These are phyloP conservation scores for Eristalis tenax DNA, from an alignment of 2,888 invertebrate genomes.

Conservation along the genomic window DNA sequence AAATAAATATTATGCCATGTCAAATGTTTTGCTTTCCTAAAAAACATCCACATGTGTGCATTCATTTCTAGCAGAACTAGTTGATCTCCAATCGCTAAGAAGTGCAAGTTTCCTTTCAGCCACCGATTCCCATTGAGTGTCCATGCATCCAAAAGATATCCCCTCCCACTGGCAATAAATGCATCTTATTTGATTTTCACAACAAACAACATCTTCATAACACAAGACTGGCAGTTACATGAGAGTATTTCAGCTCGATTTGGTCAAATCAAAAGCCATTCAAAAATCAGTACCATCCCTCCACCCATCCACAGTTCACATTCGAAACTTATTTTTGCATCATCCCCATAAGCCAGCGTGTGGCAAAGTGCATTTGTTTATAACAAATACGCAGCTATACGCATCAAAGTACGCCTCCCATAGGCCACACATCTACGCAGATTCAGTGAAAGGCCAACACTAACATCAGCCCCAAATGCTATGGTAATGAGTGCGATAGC, in stretches of 20 bases:
- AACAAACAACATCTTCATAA: background rate
- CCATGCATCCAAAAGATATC: background rate
- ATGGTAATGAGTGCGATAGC: slow-evolving; percentile 71
- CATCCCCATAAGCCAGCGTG: slow-evolving; percentile 30
- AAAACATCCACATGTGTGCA: too few species aligned
- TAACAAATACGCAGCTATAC: slow-evolving; percentile 70
- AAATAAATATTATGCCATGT: too few species aligned
- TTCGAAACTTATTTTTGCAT: slow-evolving; percentile 6
- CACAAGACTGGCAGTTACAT: background rate
- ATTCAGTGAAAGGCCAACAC: slow-evolving; percentile 69
- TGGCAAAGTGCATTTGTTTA: slow-evolving; percentile 62
- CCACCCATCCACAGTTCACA: background rate
- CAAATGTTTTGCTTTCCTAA: too few species aligned
- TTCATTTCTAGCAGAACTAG: background rate
- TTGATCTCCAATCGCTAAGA: background rate
- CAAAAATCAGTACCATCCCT: slow-evolving; percentile 24
- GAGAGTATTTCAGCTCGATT: background rate
- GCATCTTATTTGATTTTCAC: slow-evolving; percentile 1
- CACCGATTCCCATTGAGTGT: background rate
- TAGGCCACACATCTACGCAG: slow-evolving; percentile 72
- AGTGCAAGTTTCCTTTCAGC: background rate
- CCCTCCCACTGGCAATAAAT: background rate
- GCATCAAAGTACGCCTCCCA: slow-evolving; percentile 66
- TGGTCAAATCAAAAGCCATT: background rate
- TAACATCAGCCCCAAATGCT: slow-evolving; percentile 57